A percentile compares a stretch with the other conserved stretches of the same genome.
phyloP scores from a whole-genome alignment of 2,797 vertebrate species.

The Intellagama lesueurii region DNA sequence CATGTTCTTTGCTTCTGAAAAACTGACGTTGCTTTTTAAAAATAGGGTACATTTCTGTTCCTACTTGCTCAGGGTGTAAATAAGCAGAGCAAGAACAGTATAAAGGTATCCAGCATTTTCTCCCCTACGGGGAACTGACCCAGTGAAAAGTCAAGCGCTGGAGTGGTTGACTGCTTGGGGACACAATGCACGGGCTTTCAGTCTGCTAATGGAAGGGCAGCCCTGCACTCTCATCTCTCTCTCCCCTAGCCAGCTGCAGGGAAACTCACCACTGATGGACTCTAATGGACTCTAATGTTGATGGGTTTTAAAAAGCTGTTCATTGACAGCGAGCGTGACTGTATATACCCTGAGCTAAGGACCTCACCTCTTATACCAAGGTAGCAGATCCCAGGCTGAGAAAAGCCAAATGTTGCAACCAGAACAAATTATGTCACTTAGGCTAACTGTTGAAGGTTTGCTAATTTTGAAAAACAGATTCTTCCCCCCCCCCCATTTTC shows the following conservation, averaged over 20 bases:
- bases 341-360: background rate
- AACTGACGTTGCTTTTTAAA: background rate
- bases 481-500: no score
- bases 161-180: background rate
- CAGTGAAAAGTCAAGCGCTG: background rate
- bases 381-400: background rate
- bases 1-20: background rate
- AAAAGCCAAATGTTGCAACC: background rate
- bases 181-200: background rate
- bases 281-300: conserved; percentile 17
- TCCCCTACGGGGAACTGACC: background rate
- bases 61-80: background rate
- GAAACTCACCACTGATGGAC: background rate
- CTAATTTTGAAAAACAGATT: background rate
- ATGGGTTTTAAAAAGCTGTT: background rate
- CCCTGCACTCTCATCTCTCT: no score
- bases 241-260: background rate
- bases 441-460: background rate
- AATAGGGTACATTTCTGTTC: background rate
- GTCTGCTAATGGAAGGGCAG: background rate
- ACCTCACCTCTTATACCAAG: no score
- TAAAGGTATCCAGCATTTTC: background rate
- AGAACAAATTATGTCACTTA: background rate
- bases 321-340: background rate
- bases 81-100: background rate